A percentile compares a stretch with the other conserved stretches of the same genome.
phyloP scores from a whole-genome alignment of 2,113 vertebrate genomes.

The Motacilla alba region DNA sequence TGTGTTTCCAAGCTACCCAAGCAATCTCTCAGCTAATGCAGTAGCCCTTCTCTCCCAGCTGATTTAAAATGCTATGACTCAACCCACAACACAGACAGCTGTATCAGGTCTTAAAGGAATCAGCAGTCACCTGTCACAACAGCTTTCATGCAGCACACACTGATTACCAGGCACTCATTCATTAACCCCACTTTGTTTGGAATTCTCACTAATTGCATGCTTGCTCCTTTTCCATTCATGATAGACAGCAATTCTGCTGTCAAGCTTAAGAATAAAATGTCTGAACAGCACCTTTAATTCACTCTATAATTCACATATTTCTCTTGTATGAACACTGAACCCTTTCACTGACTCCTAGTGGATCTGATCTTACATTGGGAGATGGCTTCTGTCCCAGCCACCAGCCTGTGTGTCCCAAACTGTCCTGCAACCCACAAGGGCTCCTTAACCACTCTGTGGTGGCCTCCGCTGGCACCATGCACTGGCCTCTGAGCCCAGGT shows the following conservation, averaged over 20 bases:
- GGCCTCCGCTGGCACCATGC: neutral
- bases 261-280: neutral
- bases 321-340: neutral
- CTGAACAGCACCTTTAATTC: neutral
- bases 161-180: conserved; percentile 17
- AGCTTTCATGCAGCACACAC: neutral
- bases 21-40: neutral
- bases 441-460: fast-evolving
- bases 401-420: neutral
- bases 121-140: conserved; percentile 18
- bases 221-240: conserved; percentile 12
- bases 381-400: neutral
- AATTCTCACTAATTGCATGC: conserved; percentile 28
- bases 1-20: neutral
- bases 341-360: neutral
- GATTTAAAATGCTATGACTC: neutral
- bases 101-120: conserved; percentile 3
- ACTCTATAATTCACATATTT: neutral
- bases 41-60: neutral
- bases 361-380: neutral
- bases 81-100: neutral
- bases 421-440: fast-evolving
- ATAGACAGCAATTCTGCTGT: neutral
- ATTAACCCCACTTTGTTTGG: conserved; percentile 30
- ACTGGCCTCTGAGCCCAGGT: neutral